Conservation (phyloP, 2,113 vertebrate species). For the Semnornis frantzii region DNA sequence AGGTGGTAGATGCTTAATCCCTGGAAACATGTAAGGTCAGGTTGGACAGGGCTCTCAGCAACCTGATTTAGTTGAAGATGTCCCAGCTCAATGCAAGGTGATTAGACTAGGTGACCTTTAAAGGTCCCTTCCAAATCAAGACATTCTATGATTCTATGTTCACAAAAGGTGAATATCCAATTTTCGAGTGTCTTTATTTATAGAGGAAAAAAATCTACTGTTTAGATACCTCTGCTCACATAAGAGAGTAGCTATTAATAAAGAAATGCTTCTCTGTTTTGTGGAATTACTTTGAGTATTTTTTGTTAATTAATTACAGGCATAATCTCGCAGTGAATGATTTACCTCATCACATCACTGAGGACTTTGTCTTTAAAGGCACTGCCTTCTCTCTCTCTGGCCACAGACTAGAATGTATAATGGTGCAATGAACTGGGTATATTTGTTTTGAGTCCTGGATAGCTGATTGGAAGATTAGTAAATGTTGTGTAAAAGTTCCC, state of each 20-base stretch:
- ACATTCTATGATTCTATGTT: neutral
- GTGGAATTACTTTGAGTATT: neutral
- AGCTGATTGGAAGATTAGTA: neutral
- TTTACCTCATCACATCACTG: neutral
- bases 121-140: neutral
- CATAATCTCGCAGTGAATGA: neutral
- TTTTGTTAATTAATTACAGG: neutral
- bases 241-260: neutral
- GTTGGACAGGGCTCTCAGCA: no score
- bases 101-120: neutral
- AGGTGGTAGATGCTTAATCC: no score
- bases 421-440: neutral
- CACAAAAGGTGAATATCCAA: neutral
- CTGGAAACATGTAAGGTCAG: no score
- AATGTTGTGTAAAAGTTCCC: neutral
- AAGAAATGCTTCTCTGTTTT: neutral
- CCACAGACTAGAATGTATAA: neutral
- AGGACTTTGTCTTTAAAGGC: neutral
- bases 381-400: neutral
- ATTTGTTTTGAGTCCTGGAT: neutral
- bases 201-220: neutral
- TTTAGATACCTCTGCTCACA: neutral
- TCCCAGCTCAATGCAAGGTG: no score
- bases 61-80: no score
- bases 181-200: neutral